These are phyloP conservation scores for Orycteropus afer DNA, from an alignment of 2,113 vertebrate genomes.

Conservation along the genomic window DNA sequence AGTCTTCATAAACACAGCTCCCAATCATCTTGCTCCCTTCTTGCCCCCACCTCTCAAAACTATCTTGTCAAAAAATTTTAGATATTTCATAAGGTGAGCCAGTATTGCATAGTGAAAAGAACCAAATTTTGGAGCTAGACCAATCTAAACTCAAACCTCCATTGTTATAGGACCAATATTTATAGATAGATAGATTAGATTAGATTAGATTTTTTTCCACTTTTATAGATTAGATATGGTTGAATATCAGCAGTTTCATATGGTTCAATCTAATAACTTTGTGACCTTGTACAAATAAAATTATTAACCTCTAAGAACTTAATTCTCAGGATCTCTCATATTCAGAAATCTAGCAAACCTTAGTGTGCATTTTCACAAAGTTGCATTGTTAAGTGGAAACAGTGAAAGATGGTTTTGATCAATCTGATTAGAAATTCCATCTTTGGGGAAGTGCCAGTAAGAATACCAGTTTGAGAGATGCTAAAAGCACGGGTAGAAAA, in stretches of 20 bases:
- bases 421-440: conserved; percentile 19
- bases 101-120: not conserved
- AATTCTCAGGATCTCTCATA: not conserved
- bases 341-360: not conserved
- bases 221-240: not conserved
- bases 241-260: not conserved
- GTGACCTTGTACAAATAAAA: not conserved
- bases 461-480: not conserved
- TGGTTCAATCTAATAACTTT: not conserved
- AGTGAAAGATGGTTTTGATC: not conserved
- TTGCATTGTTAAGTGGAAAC: not conserved
- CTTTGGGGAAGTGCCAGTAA: not conserved
- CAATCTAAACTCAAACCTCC: not conserved
- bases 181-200: not conserved
- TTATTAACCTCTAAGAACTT: not conserved
- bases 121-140: not conserved
- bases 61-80: not conserved
- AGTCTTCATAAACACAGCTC: not conserved
- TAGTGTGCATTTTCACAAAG: not conserved
- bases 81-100: not conserved
- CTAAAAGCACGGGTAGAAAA: not conserved
- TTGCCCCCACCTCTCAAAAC: not conserved
- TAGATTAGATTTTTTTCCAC: too few relatives aligned
- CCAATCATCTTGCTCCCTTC: not conserved
- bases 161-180: not conserved